Evolutionary conservation across 1,140 invertebrate genomes (phyloP), one percentile per base, ranked within the genome.

Genomic region (Hycleus cichorii): DNA sequence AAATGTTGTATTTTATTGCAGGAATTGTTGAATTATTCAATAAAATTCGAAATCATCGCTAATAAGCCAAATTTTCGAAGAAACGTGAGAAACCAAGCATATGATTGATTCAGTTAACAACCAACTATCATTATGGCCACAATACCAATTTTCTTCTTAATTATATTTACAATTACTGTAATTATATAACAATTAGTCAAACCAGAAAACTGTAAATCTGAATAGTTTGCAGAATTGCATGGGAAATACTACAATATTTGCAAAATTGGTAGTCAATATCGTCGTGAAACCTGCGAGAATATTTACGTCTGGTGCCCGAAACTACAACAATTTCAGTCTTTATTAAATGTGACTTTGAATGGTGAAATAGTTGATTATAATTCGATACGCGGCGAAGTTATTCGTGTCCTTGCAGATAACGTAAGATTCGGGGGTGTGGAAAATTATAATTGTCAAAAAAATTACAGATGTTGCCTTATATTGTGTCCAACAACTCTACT

Each of bases 381-480:
- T 9, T 52, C 60, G 25, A 49, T 65, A 45, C 49, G 48, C 24
- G 64, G 61, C 9, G 58, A 55, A 47, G 59, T 49, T 10, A 51
- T 66, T 46, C 44, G 59, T 52, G 64, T 66, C 3, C 50, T 66
- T 27, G 62, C 62, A 44, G 60, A 60, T 49, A 63, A 66, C 46
- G 64, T 66, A 62, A 61, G 55, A 45, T 45, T 50, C 52, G 50
- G 12, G 47, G 18, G 27, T 42, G 44, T 53, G 50, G 24, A 24
- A 32, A 32, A 40, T 47, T 49, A 57, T 48, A 48, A 40, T 57
- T 46, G 3, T 0, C 3, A 7, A n/a, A n/a, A n/a, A 42, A n/a
- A 49, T 64, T 64, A 25, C 44, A 69, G 67, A 69, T 69, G 65
- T 24, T 50, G 8, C 67, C 67, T 7, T 69, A 66, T 47, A 56